Percentiles rank a stretch among this genome's conserved stretches.
These are phyloP conservation scores for Porites cylindrica DNA, from an alignment of 92 coral and sea anemone species.

Conservation along the genomic window DNA sequence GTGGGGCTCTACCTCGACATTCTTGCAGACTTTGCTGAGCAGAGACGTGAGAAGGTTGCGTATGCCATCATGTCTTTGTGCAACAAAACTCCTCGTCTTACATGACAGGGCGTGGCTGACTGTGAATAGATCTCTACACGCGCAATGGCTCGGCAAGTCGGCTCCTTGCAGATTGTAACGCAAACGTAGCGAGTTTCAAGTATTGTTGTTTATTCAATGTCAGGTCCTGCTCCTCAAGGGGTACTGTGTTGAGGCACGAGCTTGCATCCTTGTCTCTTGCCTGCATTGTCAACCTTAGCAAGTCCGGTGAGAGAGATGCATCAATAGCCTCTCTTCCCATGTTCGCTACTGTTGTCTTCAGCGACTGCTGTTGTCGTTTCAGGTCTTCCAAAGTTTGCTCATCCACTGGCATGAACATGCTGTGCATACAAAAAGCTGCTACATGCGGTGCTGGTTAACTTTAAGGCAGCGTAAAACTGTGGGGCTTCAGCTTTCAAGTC, in stretches of 20 bases:
- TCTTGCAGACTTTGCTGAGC: neutral
- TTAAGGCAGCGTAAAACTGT: too few species aligned
- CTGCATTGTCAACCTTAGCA: neutral
- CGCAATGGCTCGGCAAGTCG: neutral
- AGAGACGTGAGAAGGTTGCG: neutral
- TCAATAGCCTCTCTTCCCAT: neutral
- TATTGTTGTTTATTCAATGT: neutral
- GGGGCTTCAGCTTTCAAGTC: too few species aligned
- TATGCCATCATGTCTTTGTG: neutral
- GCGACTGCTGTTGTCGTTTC: neutral
- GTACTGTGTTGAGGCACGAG: conserved; percentile 12
- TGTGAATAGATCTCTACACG: neutral
- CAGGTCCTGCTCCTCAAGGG: conserved; percentile 1
- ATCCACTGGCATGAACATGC: too few species aligned
- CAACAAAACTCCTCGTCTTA: too few species aligned
- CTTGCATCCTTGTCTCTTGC: conserved; percentile 9
- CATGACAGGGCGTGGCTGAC: too few species aligned
- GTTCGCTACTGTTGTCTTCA: neutral
- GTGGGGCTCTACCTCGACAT: neutral
- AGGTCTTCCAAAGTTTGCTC: too few species aligned
- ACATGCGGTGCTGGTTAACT: too few species aligned
- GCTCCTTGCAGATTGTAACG: neutral
- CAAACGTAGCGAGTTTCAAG: neutral
- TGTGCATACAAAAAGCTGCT: too few species aligned
- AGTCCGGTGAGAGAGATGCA: neutral